Evolutionary conservation across 2,113 vertebrate species (phyloP).

Genomic region (Rhineura floridana): DNA sequence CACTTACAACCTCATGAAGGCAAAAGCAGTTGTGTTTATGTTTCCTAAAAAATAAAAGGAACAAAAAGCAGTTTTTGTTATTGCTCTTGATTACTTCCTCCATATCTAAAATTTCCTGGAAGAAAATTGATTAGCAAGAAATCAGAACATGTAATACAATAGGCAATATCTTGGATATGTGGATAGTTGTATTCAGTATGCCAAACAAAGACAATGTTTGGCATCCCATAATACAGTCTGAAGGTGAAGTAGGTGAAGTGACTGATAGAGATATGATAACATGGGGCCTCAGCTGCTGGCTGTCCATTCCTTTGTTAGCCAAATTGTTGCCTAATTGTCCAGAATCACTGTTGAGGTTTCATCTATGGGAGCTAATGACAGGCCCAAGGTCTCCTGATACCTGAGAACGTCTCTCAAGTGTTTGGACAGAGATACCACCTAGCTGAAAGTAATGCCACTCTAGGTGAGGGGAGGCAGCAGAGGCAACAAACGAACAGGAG

Average conservation of each 20-base stretch:
- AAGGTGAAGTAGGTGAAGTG: slow-evolving; percentile 9
- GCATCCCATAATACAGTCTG: neutral
- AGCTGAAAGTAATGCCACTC: neutral
- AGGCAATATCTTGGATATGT: neutral
- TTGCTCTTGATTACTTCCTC: fast-evolving
- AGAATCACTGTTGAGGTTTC: too few relatives aligned
- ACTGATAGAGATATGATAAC: neutral
- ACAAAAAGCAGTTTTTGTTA: slow-evolving; percentile 31
- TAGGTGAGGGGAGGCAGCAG: neutral
- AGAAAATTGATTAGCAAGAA: slow-evolving; percentile 18
- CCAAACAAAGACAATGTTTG: slow-evolving; percentile 20
- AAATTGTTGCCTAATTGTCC: neutral
- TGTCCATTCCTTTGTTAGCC: neutral
- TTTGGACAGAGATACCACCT: neutral
- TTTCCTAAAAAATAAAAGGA: slow-evolving; percentile 81
- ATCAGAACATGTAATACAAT: neutral
- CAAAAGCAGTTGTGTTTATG: slow-evolving; percentile 99
- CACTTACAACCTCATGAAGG: slow-evolving; percentile 91
- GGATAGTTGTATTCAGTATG: neutral
- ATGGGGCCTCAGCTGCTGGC: neutral
- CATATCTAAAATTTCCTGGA: slow-evolving; percentile 14
- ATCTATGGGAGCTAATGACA: neutral
- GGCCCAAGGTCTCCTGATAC: neutral
- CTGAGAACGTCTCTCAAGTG: neutral
- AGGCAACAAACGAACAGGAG: neutral